Conservation (phyloP, 2,888 invertebrate genomes). For the Tipula unca region DNA sequence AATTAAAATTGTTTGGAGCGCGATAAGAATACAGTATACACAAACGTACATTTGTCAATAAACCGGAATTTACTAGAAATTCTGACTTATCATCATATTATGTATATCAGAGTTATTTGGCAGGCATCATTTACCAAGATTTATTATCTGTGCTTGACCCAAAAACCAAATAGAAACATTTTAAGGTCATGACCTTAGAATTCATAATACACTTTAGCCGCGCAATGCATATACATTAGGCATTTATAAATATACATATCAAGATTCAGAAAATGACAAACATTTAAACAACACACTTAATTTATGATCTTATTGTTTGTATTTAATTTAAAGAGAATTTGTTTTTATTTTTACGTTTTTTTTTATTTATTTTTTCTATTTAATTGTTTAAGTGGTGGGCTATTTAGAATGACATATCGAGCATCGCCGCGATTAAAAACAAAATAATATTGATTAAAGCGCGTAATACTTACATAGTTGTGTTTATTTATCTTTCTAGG, state of each 20-base stretch:
- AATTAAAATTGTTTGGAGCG: background rate
- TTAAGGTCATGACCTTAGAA: background rate
- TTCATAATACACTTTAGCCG: background rate
- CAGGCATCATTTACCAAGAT: background rate
- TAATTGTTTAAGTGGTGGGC: background rate
- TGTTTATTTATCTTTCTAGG: slow-evolving; percentile 45
- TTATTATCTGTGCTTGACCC: background rate
- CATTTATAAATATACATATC: background rate
- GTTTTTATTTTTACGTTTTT: background rate
- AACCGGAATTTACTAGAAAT: background rate
- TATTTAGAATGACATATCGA: background rate
- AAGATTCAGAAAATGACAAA: background rate
- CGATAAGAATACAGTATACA: background rate
- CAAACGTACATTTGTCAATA: background rate
- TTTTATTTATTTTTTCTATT: background rate
- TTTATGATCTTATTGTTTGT: background rate
- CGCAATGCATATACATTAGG: background rate
- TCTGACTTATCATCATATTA: background rate
- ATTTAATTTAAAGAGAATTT: background rate
- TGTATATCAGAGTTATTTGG: background rate
- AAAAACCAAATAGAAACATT: background rate
- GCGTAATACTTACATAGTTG: background rate
- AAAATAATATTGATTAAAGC: background rate
- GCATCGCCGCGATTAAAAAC: background rate
- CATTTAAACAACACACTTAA: background rate